phyloP scores from a whole-genome alignment of 2,113 vertebrate species.

The Tetraodon nigroviridis region DNA sequence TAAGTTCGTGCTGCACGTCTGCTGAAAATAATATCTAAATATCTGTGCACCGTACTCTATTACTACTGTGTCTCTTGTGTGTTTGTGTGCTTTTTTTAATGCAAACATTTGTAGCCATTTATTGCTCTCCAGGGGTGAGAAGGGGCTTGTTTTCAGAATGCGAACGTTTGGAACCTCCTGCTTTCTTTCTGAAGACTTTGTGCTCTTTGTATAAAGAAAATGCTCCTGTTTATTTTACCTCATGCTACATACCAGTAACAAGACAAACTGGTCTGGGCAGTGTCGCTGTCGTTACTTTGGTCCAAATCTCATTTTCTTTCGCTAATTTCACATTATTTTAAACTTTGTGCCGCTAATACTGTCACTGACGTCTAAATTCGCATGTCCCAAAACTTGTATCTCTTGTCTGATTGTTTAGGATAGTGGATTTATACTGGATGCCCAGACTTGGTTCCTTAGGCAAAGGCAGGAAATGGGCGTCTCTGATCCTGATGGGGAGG shows the following conservation, averaged over 20 bases:
- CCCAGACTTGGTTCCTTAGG: too few relatives aligned
- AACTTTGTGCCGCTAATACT: background rate
- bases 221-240: conserved; percentile 48
- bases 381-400: too few relatives aligned
- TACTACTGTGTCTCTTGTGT: background rate
- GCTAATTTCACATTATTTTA: background rate
- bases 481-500: conserved; percentile 39
- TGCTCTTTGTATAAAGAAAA: conserved; percentile 11
- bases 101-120: background rate
- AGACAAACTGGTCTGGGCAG: conserved; percentile 40
- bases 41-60: background rate
- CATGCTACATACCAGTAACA: conserved; percentile 51
- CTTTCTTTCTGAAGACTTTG: conserved; percentile 32
- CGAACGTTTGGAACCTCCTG: conserved; percentile 14
- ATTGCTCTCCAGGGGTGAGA: background rate
- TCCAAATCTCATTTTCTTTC: background rate
- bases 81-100: background rate
- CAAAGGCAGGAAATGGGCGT: conserved; percentile 40
- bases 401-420: background rate
- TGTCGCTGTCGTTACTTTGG: background rate
- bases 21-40: too few relatives aligned
- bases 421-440: background rate
- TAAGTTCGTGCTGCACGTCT: too few relatives aligned
- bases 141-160: background rate
- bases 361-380: too few relatives aligned